These are phyloP conservation scores for Parapsyche elsis DNA, from an alignment of 1,140 invertebrate genomes.

Conservation along the genomic window DNA sequence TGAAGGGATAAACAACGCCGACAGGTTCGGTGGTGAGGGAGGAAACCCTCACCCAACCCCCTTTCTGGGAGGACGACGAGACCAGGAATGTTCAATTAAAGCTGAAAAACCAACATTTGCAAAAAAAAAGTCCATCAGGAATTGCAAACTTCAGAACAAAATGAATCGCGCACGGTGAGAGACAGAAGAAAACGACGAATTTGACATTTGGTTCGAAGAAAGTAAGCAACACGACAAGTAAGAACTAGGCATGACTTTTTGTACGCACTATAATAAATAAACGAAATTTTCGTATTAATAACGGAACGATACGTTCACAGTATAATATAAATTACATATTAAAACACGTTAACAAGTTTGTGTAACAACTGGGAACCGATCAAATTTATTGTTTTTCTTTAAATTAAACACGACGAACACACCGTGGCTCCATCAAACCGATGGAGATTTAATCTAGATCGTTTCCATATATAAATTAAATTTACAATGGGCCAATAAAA, in stretches of 20 bases:
- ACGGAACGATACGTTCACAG: too few relatives aligned
- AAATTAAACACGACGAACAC: too few relatives aligned
- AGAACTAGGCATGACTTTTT: too few relatives aligned
- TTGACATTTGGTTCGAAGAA: too few relatives aligned
- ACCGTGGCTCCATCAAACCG: too few relatives aligned
- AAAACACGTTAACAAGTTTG: too few relatives aligned
- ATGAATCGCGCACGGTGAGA: background rate
- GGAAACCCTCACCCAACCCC: background rate
- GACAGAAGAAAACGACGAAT: background rate
- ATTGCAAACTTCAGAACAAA: background rate
- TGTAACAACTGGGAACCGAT: too few relatives aligned
- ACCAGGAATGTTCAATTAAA: slow-evolving; percentile 44
- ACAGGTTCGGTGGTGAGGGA: slow-evolving; percentile 9
- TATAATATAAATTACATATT: too few relatives aligned
- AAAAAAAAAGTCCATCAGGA: slow-evolving; percentile 1
- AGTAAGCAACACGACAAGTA: too few relatives aligned
- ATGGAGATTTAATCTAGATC: slow-evolving; percentile 11
- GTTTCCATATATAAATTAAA: slow-evolving; percentile 1
- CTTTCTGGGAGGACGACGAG: background rate
- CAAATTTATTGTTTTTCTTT: too few relatives aligned
- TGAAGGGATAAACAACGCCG: slow-evolving; percentile 47
- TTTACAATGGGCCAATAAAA: slow-evolving; percentile 21
- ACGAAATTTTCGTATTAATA: too few relatives aligned
- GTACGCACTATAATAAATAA: too few relatives aligned
- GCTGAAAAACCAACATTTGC: slow-evolving; percentile 38